Percentiles rank a stretch among this genome's conserved stretches.
These are phyloP conservation scores for Fulica atra DNA, from an alignment of 2,113 vertebrate genomes.

Conservation along the genomic window DNA sequence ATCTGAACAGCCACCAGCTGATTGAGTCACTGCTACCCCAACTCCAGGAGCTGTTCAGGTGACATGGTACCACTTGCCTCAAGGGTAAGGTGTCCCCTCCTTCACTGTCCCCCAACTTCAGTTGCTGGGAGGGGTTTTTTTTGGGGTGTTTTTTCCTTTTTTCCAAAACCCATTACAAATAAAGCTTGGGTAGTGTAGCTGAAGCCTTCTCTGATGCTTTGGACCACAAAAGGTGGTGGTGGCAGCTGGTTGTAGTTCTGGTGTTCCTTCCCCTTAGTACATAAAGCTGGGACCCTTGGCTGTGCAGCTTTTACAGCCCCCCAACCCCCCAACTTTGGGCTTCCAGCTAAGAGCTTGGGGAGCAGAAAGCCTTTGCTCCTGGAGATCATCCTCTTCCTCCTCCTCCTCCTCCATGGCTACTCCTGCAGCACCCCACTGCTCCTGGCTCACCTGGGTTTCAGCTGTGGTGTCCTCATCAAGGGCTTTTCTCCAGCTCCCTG, in stretches of 20 bases:
- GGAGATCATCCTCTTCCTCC: too few relatives aligned
- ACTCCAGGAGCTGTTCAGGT: neutral
- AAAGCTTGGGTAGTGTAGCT: neutral
- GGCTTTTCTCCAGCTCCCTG: neutral
- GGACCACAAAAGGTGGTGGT: neutral
- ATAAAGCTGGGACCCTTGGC: neutral
- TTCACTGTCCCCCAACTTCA: neutral
- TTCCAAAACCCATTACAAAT: neutral
- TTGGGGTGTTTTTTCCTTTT: neutral
- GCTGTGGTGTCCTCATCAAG: neutral
- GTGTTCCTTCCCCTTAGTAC: too few relatives aligned
- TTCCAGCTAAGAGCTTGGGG: neutral
- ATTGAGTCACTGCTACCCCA: neutral
- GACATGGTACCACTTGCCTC: neutral
- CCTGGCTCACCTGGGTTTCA: neutral
- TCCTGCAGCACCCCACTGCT: neutral
- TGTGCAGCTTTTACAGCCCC: fast-evolving
- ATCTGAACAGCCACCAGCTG: neutral
- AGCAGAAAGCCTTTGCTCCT: neutral
- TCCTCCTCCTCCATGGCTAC: neutral
- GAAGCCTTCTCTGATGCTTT: neutral
- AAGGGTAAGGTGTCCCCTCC: fast-evolving
- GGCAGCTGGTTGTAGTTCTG: neutral
- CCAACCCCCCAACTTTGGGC: neutral
- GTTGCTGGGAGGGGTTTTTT: neutral